Base-by-base conservation (phyloP, 2,888 invertebrate genomes). In the Eristalis arbustorum region DNA sequence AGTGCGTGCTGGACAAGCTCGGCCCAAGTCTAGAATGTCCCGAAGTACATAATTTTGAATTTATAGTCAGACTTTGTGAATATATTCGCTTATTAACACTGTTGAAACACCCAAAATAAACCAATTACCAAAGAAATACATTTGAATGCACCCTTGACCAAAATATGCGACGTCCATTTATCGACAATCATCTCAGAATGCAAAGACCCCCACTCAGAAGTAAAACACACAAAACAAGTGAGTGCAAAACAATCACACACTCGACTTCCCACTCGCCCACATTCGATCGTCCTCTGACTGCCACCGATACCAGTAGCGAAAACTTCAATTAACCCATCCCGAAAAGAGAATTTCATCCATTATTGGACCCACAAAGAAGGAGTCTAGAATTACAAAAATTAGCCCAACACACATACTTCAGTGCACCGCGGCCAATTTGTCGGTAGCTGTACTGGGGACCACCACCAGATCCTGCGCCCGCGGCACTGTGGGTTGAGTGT, bases 401-500 rank as follows among this genome's bases (percentile, higher is more conserved):
- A 81, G 76, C 76, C 25, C 40, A 72, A 63, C 49, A 18, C 49
- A 49, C 59, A 73, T 74, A 74, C 78, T 72, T 64, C 57, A 66
- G 77, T 74, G 74, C 66, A 63, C 59, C 57, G 61, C 69, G 69
- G 56, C 63, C 74, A 85, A 82, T 77, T 82, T 69, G 66, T 77
- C 66, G 59, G 82, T 72, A 79, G 87, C 83, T 66, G 11, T 34
- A 72, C 42, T 78, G 14, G 42, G 57, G 71, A 78, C 77, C 85
- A 74, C 82, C 85, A 74, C 77, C 73, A 75, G 25, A 56, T 10
- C 18, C 42, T 49, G 59, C 3, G 59, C 63, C 63, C 40, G 61
- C 31, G 71, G 84, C 83, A 42, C 85, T 79, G 88, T 88, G 88
- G 88, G 89, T 89, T 90, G 90, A 89, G 87, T 87, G 88, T 92